A percentile compares a stretch with the other conserved stretches of the same genome.
phyloP scores from a whole-genome alignment of 2,888 invertebrate genomes.

The Drosophila monieri region DNA sequence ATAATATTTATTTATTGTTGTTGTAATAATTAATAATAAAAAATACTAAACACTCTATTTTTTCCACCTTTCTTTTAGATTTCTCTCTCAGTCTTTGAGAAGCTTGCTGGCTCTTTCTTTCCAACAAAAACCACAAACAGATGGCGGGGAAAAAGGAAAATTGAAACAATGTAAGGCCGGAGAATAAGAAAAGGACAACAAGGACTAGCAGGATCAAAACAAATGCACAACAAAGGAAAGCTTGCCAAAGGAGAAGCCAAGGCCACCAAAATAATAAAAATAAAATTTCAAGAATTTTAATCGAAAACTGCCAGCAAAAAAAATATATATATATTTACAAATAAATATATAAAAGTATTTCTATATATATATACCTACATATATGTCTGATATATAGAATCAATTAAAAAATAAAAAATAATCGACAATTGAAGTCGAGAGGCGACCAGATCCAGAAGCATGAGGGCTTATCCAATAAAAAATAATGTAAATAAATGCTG shows the following conservation, averaged over 20 bases:
- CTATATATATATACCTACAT: conserved; percentile 18
- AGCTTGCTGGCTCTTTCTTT: too few relatives aligned
- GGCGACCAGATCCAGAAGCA: conserved; percentile 13
- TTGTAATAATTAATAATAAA: too few relatives aligned
- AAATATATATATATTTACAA: conserved; percentile 57
- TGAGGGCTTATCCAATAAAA: conserved; percentile 40
- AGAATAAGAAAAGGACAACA: conserved; percentile 4
- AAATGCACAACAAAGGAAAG: conserved; percentile 6
- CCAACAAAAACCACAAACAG: neutral
- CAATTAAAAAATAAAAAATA: conserved; percentile 26
- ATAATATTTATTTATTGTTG: too few relatives aligned
- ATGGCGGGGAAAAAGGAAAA: conserved; percentile 26
- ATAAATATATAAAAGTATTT: conserved; percentile 16
- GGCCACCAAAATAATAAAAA: conserved; percentile 8
- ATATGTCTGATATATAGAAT: neutral
- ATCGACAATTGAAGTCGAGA: neutral
- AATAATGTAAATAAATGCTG: conserved; percentile 74
- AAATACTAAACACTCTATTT: neutral
- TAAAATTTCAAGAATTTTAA: conserved; percentile 72
- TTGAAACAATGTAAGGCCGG: conserved; percentile 31
- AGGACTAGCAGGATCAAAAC: conserved; percentile 24
- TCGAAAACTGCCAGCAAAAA: conserved; percentile 74
- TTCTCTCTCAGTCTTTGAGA: neutral
- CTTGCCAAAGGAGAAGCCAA: conserved; percentile 21
- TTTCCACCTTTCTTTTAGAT: conserved; percentile 6